phyloP scores from a whole-genome alignment of 1,140 invertebrate species.

The Bombus vancouverensis region DNA sequence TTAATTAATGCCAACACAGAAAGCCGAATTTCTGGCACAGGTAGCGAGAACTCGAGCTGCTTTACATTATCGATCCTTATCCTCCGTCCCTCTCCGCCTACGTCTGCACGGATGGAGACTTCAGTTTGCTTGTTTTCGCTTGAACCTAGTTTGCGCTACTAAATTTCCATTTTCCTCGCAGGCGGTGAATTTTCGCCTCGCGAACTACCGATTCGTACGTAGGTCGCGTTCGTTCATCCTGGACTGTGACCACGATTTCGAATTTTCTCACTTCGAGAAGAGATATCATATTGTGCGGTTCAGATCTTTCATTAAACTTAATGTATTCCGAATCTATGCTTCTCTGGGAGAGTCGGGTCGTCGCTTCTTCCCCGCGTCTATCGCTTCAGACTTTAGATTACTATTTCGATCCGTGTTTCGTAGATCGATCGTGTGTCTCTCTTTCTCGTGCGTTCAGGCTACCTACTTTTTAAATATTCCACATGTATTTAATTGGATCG shows the following conservation, averaged over 20 bases:
- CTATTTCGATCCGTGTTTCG: background rate
- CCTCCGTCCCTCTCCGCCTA: background rate
- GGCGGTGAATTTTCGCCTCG: conserved; percentile 4
- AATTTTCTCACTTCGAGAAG: background rate
- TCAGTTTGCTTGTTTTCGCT: conserved; percentile 21
- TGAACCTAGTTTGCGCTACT: conserved; percentile 22
- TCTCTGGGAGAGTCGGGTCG: background rate
- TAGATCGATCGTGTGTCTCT: too few relatives aligned
- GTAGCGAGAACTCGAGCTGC: background rate
- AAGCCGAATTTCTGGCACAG: background rate
- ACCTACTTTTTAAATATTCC: too few relatives aligned
- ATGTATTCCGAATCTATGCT: conserved; percentile 1
- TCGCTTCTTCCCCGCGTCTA: background rate
- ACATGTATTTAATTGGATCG: too few relatives aligned
- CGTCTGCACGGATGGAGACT: background rate
- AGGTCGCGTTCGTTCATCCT: background rate
- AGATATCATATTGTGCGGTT: background rate
- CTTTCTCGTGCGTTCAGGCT: too few relatives aligned
- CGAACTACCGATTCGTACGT: background rate
- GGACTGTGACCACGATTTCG: background rate
- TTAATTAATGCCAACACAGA: conserved; percentile 13
- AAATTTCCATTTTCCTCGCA: conserved; percentile 35
- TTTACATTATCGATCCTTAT: conserved; percentile 41
- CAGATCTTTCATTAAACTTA: background rate
- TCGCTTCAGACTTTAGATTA: background rate